These are phyloP conservation scores for Limanda limanda DNA, from an alignment of 2,113 vertebrate genomes.

Conservation along the genomic window DNA sequence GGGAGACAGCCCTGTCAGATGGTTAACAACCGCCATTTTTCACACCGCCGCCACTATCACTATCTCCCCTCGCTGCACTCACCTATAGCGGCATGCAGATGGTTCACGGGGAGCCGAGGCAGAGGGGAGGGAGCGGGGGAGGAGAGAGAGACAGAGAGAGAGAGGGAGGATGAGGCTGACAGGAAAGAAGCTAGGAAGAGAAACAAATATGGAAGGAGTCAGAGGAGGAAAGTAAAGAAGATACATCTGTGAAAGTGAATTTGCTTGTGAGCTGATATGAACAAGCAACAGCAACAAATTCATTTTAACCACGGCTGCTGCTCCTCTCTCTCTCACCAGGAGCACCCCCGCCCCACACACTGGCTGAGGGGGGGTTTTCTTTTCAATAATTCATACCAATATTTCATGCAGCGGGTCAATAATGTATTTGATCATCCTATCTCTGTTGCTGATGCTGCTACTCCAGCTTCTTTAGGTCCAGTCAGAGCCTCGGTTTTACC, in stretches of 20 bases:
- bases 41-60: constrained; percentile 67
- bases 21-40: constrained; percentile 80
- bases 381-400: constrained; percentile 71
- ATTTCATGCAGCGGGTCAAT: constrained; percentile 75
- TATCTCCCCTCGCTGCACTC: constrained; percentile 67
- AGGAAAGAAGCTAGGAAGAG: constrained; percentile 3
- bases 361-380: constrained; percentile 50
- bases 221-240: constrained; percentile 39
- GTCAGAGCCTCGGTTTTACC: background rate
- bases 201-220: constrained; percentile 44
- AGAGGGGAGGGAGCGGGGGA: background rate
- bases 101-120: constrained; percentile 37
- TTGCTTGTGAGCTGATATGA: constrained; percentile 35
- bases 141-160: background rate
- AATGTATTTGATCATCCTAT: constrained; percentile 69
- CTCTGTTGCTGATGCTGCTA: constrained; percentile 35
- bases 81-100: constrained; percentile 74
- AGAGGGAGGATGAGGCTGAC: constrained; percentile 8
- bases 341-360: constrained; percentile 36
- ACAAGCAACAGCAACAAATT: constrained; percentile 42
- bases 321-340: constrained; percentile 27
- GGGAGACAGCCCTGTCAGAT: constrained; percentile 77
- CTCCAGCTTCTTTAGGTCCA: constrained; percentile 8
- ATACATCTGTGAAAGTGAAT: constrained; percentile 37
- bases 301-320: constrained; percentile 16